phyloP scores from a whole-genome alignment of 2,113 vertebrate genomes.

The Aspiorhynchus laticeps region DNA sequence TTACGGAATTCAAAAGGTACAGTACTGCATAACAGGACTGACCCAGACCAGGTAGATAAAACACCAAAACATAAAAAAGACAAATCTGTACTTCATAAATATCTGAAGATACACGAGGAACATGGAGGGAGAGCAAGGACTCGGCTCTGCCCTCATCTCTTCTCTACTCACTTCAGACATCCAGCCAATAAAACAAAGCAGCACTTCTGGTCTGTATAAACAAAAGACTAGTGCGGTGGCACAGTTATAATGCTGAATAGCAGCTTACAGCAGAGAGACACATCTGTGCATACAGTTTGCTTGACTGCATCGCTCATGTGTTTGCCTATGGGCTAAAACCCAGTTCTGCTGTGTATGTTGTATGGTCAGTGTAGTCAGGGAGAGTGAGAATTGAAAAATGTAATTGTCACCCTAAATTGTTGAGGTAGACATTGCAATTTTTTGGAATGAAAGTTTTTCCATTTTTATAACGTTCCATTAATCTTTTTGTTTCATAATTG shows the following conservation, averaged over 20 bases:
- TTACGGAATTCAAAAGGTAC: too few relatives aligned
- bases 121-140: background rate
- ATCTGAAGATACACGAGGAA: background rate
- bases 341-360: background rate
- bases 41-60: background rate
- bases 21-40: too few relatives aligned
- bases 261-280: constrained; percentile 28
- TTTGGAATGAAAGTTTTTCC: too few relatives aligned
- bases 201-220: constrained; percentile 28
- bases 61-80: background rate
- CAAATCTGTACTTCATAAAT: background rate
- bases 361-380: background rate
- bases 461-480: too few relatives aligned
- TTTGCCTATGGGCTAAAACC: constrained; percentile 31
- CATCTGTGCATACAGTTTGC: constrained; percentile 38
- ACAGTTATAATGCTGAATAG: constrained; percentile 38
- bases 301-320: constrained; percentile 32
- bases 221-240: background rate
- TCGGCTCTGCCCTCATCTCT: background rate
- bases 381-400: background rate
- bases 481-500: too few relatives aligned
- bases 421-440: background rate
- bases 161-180: background rate
- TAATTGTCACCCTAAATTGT: background rate
- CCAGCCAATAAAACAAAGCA: constrained; percentile 11